Percentiles rank a stretch among this genome's conserved stretches.
These are phyloP conservation scores for Platalea minor DNA, from an alignment of 2,797 vertebrate genomes.

Conservation along the genomic window DNA sequence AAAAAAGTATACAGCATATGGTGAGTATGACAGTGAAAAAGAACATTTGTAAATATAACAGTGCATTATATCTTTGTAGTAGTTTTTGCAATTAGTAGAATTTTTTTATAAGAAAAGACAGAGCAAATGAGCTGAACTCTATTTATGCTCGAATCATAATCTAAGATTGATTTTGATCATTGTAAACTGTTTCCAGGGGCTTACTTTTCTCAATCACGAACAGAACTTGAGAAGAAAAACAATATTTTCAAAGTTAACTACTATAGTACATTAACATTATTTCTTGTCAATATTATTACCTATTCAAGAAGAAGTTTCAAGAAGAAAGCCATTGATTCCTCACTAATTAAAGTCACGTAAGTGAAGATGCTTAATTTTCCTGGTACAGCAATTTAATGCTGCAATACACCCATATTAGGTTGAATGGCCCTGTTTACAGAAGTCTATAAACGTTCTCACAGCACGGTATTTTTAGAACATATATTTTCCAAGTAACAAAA, in stretches of 20 bases:
- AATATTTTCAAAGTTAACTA: neutral
- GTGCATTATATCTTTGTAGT: neutral
- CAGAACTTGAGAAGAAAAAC: neutral
- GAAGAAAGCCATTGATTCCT: neutral
- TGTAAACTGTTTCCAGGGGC: neutral
- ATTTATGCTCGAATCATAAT: neutral
- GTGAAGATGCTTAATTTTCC: neutral
- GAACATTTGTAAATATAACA: neutral
- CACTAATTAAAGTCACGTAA: neutral
- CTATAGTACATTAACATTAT: neutral
- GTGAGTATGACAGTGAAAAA: neutral
- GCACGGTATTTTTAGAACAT: constrained; percentile 48
- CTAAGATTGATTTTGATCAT: neutral
- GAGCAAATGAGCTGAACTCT: neutral
- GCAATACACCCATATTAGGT: neutral
- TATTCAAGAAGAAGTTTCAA: neutral
- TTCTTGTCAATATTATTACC: neutral
- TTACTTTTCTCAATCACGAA: neutral
- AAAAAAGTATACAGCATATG: neutral
- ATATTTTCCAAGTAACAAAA: constrained; percentile 55
- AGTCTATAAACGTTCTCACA: constrained; percentile 29
- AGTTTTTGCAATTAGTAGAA: neutral
- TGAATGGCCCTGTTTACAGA: neutral
- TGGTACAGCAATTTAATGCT: neutral
- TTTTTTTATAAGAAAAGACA: neutral